phyloP scores from a whole-genome alignment of 2,888 invertebrate genomes.

The Cantharis rustica region DNA sequence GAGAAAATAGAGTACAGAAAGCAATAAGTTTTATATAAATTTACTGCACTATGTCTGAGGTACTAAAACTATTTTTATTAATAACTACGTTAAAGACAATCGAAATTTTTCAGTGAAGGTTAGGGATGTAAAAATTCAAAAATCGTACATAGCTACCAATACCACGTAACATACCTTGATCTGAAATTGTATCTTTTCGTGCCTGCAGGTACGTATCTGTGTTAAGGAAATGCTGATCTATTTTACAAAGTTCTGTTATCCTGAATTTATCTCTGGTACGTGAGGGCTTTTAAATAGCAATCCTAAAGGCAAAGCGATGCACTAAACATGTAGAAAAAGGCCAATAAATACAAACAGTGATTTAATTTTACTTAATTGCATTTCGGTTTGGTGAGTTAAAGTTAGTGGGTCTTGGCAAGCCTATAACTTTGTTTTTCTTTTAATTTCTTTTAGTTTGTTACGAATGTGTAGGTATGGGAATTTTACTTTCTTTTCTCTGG shows the following conservation, averaged over 20 bases:
- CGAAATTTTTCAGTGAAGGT: neutral
- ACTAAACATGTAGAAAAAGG: slow-evolving; percentile 5
- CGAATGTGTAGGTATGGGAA: neutral
- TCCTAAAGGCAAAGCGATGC: slow-evolving; percentile 1
- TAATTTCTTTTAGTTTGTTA: neutral
- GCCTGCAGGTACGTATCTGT: slow-evolving; percentile 26
- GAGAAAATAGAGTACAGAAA: too few relatives aligned
- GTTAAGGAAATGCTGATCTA: slow-evolving; percentile 22
- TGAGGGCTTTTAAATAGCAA: slow-evolving; percentile 19
- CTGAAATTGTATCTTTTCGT: slow-evolving; percentile 21
- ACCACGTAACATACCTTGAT: slow-evolving; percentile 10
- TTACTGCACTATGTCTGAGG: too few relatives aligned
- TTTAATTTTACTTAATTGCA: slow-evolving; percentile 35
- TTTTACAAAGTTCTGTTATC: slow-evolving; percentile 26
- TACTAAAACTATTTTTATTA: too few relatives aligned
- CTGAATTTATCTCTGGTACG: slow-evolving; percentile 23
- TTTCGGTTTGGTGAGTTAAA: slow-evolving; percentile 16
- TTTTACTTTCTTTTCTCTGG: neutral
- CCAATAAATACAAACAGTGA: slow-evolving; percentile 27
- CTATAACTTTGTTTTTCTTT: slow-evolving; percentile 10
- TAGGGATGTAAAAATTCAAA: slow-evolving; percentile 4
- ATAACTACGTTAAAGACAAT: neutral
- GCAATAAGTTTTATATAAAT: too few relatives aligned
- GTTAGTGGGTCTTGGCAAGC: slow-evolving; percentile 8
- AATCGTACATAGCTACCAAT: slow-evolving; percentile 8